Evolutionary conservation across 2,888 invertebrate genomes (phyloP).

Genomic region (Terebella lapidaria): DNA sequence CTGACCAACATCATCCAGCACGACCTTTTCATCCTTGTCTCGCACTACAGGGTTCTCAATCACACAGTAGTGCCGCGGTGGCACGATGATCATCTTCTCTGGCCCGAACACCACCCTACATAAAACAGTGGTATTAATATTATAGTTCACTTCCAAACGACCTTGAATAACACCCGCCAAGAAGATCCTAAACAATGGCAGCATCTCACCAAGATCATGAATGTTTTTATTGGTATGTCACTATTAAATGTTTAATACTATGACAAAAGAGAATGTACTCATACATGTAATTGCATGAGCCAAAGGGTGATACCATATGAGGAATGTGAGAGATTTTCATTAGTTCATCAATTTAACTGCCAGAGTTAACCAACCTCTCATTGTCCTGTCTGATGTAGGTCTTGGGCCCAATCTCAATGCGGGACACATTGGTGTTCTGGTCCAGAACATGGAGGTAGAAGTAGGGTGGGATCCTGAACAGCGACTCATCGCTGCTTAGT

Average conservation of each 20-base stretch:
- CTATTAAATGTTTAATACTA: no score
- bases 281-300: no score
- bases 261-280: no score
- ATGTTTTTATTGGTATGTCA: no score
- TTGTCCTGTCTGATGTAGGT: constrained; percentile 57
- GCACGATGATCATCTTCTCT: constrained; percentile 55
- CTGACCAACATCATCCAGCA: constrained; percentile 52
- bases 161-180: neutral
- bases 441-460: constrained; percentile 57
- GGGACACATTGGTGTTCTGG: constrained; percentile 56
- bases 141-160: neutral
- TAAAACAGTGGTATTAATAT: constrained; percentile 2
- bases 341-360: no score
- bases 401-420: constrained; percentile 56
- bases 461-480: constrained; percentile 55
- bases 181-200: neutral
- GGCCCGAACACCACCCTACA: constrained; percentile 54
- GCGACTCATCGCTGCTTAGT: constrained; percentile 29
- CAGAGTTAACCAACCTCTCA: no score
- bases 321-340: no score
- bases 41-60: constrained; percentile 55
- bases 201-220: neutral
- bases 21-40: constrained; percentile 44
- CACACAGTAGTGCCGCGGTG: constrained; percentile 56
- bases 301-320: no score